Percentiles rank a stretch among this genome's conserved stretches.
Conservation (phyloP, 2,888 invertebrate genomes). For the Drosophila vallismaia region DNA sequence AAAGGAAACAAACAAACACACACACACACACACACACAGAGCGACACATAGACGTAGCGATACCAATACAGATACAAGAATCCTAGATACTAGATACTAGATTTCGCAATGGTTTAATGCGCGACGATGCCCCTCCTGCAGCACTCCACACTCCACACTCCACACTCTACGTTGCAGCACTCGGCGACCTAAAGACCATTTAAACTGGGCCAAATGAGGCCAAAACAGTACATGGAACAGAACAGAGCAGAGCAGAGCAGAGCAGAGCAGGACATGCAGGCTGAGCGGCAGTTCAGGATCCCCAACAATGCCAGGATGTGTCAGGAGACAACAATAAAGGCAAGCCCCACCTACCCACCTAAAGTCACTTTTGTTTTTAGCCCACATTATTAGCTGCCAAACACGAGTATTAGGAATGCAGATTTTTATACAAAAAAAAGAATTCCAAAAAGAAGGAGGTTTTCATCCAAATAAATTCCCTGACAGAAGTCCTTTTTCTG, state of each 20-base stretch:
- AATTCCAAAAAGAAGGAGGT: too few relatives aligned
- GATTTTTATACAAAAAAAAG: slow-evolving; percentile 6
- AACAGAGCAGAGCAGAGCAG: background rate
- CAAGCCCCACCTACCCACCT: background rate
- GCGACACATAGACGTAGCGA: slow-evolving; percentile 10
- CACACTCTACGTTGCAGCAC: background rate
- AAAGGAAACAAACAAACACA: slow-evolving; percentile 39
- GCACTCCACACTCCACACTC: slow-evolving; percentile 5
- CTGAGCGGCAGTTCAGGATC: slow-evolving; percentile 23
- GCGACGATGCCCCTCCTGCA: slow-evolving; percentile 36
- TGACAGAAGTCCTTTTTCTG: slow-evolving; percentile 25
- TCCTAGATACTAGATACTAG: slow-evolving; percentile 4
- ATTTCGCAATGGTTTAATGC: slow-evolving; percentile 66
- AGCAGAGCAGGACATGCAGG: slow-evolving; percentile 25
- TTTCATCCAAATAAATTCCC: background rate
- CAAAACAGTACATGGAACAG: slow-evolving; percentile 46
- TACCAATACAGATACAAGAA: slow-evolving; percentile 5
- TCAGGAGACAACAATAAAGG: slow-evolving; percentile 69
- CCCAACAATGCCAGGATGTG: slow-evolving; percentile 61
- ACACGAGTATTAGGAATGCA: background rate
- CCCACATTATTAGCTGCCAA: slow-evolving; percentile 64
- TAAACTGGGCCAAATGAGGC: slow-evolving; percentile 72
- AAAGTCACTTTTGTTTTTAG: slow-evolving; percentile 69
- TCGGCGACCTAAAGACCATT: slow-evolving; percentile 69
- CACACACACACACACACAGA: slow-evolving; percentile 20